Percentiles rank a stretch among this genome's conserved stretches.
Conservation (phyloP, 1,140 invertebrate genomes). For the Parasteatoda tepidariorum region DNA sequence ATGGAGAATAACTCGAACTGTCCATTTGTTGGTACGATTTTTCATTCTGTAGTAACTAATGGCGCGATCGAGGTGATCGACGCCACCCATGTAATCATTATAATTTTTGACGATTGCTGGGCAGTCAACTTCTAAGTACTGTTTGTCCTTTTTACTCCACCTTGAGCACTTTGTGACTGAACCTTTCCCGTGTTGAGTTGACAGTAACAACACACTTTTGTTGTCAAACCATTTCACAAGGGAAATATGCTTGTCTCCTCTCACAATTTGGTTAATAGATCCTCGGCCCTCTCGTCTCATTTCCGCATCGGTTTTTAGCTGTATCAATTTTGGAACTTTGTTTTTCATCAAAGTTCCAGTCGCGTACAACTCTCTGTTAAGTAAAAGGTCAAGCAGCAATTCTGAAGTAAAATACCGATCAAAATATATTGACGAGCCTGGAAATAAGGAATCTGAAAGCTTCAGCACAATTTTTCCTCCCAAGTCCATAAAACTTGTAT, state of each 20-base stretch:
- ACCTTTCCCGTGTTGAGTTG: background rate
- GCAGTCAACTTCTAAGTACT: conserved; percentile 35
- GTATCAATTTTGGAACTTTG: background rate
- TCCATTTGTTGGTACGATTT: conserved; percentile 62
- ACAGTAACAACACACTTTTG: conserved; percentile 61
- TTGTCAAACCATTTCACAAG: conserved; percentile 69
- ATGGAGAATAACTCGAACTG: conserved; percentile 63
- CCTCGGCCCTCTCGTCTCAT: conserved; percentile 62
- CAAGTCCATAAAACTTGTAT: background rate
- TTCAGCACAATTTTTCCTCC: background rate
- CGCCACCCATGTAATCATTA: conserved; percentile 63
- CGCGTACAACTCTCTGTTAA: background rate
- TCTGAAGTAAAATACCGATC: too few species aligned
- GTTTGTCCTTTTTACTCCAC: background rate
- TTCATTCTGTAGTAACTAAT: conserved; percentile 54
- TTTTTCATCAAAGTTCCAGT: background rate
- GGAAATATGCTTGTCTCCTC: conserved; percentile 64
- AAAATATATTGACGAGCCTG: too few species aligned
- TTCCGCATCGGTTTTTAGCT: conserved; percentile 40
- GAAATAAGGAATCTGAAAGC: too few species aligned
- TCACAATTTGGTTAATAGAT: conserved; percentile 63
- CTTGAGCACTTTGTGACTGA: background rate
- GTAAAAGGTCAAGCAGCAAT: too few species aligned
- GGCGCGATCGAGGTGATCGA: conserved; percentile 61
- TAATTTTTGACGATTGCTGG: conserved; percentile 62